A percentile compares a stretch with the other conserved stretches of the same genome.
phyloP scores from a whole-genome alignment of 2,113 vertebrate species.

The Campylomormyrus tamandua region DNA sequence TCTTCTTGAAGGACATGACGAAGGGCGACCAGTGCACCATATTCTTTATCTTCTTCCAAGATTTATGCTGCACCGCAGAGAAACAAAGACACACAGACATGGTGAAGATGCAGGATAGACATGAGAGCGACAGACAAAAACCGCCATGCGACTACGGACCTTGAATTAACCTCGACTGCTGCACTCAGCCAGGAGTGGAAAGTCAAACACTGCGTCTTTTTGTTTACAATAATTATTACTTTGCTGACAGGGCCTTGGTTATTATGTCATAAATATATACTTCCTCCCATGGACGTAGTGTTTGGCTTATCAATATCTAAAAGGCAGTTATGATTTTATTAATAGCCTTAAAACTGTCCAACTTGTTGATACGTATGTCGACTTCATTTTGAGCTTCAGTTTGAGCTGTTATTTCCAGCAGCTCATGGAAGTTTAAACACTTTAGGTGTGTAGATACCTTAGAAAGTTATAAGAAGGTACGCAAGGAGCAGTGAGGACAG shows the following conservation, averaged over 20 bases:
- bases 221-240: constrained; percentile 6
- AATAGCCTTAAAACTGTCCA: neutral
- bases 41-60: constrained; percentile 98
- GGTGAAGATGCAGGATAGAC: neutral
- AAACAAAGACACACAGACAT: constrained; percentile 20
- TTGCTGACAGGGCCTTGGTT: neutral
- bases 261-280: neutral
- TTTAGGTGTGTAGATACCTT: neutral
- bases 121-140: neutral
- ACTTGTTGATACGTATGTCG: neutral
- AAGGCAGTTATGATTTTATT: neutral
- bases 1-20: constrained; percentile 99
- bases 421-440: neutral
- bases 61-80: constrained; percentile 74
- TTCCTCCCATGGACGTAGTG: neutral
- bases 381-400: neutral
- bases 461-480: neutral
- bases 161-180: neutral
- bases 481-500: neutral
- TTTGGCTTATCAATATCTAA: neutral
- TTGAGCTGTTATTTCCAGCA: neutral
- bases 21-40: constrained; percentile 98
- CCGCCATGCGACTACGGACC: neutral
- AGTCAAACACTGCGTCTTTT: neutral
- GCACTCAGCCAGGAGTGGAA: neutral